Evolutionary conservation across 2,113 vertebrate genomes (phyloP).

Genomic region (Lophochroa leadbeateri): DNA sequence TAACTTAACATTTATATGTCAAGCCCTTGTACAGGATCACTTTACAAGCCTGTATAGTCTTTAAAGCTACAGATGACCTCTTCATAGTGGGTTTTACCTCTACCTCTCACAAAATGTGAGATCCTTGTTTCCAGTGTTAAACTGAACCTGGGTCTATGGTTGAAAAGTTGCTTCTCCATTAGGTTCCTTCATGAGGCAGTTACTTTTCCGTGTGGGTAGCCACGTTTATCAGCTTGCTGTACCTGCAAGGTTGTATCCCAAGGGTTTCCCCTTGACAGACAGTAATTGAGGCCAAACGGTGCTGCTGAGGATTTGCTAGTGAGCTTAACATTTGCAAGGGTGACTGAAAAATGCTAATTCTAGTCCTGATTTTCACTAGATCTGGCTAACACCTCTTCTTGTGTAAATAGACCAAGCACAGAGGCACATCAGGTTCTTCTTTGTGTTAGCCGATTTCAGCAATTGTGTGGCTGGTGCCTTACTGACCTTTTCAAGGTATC

Average conservation of each 20-base stretch:
- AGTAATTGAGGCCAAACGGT: neutral
- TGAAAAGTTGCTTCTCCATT: neutral
- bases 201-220: neutral
- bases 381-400: neutral
- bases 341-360: neutral
- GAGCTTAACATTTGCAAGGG: neutral
- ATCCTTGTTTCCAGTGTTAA: neutral
- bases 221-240: neutral
- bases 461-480: neutral
- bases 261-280: neutral
- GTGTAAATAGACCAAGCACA: neutral
- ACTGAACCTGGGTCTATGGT: neutral
- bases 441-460: neutral
- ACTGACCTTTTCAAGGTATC: constrained; percentile 12
- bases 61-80: neutral
- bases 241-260: neutral
- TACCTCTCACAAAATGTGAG: neutral
- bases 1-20: neutral
- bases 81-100: neutral
- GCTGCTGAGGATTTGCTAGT: neutral
- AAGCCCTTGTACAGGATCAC: neutral
- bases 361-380: neutral
- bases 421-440: neutral
- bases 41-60: neutral
- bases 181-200: neutral